phyloP scores from a whole-genome alignment of 2,888 invertebrate genomes.

The Andrena trimmerana region DNA sequence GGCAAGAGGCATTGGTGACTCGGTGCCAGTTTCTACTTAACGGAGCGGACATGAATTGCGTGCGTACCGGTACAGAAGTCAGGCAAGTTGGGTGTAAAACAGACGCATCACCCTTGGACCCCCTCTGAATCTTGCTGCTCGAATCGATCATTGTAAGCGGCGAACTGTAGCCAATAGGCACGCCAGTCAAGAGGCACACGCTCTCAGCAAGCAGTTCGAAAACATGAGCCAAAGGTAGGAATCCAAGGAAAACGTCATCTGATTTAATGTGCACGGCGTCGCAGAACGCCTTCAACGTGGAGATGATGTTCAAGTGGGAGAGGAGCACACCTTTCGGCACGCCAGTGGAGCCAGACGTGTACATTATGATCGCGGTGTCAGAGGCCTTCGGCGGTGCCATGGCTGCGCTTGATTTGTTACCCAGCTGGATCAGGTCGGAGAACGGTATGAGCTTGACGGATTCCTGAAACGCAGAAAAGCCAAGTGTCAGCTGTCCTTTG shows the following conservation, averaged over 20 bases:
- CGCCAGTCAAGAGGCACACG: slow-evolving; percentile 93
- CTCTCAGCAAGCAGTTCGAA: slow-evolving; percentile 97
- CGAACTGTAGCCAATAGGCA: slow-evolving; percentile 98
- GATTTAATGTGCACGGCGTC: slow-evolving; percentile 90
- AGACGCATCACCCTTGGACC: slow-evolving; percentile 97
- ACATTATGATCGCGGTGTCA: slow-evolving; percentile 99
- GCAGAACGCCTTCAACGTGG: slow-evolving; percentile 92
- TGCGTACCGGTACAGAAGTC: slow-evolving; percentile 96
- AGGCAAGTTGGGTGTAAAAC: slow-evolving; percentile 96
- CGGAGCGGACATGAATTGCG: neutral
- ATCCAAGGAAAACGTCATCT: slow-evolving; percentile 96
- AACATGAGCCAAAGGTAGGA: slow-evolving; percentile 98
- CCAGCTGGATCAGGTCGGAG: slow-evolving; percentile 89
- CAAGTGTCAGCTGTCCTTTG: too few species aligned
- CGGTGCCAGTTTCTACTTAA: too few species aligned
- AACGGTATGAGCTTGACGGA: slow-evolving; percentile 92
- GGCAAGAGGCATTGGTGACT: neutral
- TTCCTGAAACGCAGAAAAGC: slow-evolving; percentile 76
- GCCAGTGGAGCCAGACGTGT: slow-evolving; percentile 99
- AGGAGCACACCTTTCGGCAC: slow-evolving; percentile 96
- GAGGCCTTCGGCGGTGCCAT: slow-evolving; percentile 88
- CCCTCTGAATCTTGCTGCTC: slow-evolving; percentile 98
- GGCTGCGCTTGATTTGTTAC: slow-evolving; percentile 82
- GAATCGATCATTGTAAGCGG: slow-evolving; percentile 96
- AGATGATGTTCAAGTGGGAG: slow-evolving; percentile 93